Conservation (phyloP, 2,113 vertebrate species). For the Syrmaticus mikado region DNA sequence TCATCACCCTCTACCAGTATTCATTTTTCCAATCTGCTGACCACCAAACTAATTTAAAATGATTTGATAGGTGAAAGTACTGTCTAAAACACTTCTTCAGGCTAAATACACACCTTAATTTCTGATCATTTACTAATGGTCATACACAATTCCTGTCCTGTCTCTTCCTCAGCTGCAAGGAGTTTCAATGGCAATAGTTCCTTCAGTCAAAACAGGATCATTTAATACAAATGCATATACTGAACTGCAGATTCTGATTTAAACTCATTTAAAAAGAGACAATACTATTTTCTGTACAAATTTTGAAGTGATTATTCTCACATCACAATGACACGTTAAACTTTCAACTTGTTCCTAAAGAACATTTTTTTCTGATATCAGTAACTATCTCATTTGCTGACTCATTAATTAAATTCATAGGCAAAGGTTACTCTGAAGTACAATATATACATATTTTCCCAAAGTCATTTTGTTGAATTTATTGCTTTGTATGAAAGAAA, state of each 20-base stretch:
- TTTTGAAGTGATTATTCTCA: not conserved
- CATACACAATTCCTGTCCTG: not conserved
- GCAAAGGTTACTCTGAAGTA: not conserved
- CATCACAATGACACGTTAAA: not conserved
- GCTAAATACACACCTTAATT: not conserved
- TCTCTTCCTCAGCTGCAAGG: not conserved
- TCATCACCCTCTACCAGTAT: not conserved
- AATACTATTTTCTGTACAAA: not conserved
- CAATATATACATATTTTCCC: not conserved
- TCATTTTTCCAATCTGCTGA: not conserved
- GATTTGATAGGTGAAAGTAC: not conserved
- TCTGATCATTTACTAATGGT: not conserved
- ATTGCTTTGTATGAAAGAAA: accelerated
- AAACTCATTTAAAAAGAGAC: not conserved
- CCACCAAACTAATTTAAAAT: not conserved
- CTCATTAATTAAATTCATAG: not conserved
- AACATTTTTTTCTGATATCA: not conserved
- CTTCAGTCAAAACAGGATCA: not conserved
- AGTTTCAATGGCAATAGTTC: not conserved
- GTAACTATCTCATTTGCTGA: not conserved
- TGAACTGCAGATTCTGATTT: not conserved
- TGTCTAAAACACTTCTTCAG: not conserved
- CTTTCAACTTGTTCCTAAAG: not conserved
- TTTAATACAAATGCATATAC: not conserved
- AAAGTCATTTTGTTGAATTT: not conserved